Base-by-base conservation (phyloP, 2,888 invertebrate species). In the Smittia aterrima region DNA sequence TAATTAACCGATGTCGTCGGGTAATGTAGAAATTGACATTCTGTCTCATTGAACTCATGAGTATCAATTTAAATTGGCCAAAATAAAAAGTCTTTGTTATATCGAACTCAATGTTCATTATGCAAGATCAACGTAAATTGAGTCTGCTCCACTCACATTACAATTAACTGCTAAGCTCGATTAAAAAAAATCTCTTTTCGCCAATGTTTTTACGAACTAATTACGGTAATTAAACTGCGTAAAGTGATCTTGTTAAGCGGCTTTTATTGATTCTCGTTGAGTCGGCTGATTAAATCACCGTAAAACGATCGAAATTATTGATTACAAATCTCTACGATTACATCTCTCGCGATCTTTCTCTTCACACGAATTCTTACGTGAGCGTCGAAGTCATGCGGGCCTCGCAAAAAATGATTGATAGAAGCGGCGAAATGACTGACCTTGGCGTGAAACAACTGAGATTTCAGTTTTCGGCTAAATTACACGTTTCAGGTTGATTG, bases 201-300 rank as follows among this genome's bases (percentile, higher is more conserved):
- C n/a, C 53, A 13, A 47, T 18, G 18, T 47, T 32, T 32, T 6
- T 6, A 9, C 32, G 32, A 3, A 32, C 32, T 32, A 32, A 32
- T 32, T 47, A n/a, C 18, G 53, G 53, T 16, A 47, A 47, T 47
- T 47, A 47, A 47, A 47, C 18, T 47, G 53, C 53, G 53, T 47
- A 47, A 47, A 47, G 18, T 47, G 53, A 47, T 47, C 53, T 16
- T 47, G 18, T 47, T 47, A 47, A n/a, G 53, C 18, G 11, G 53
- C 53, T 2, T 18, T 47, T 47, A 16, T 47, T 16, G 7, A 13
- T 9, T 47, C n/a, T 47, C 32, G 9, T 32, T 32, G 32, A 32
- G 32, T 6, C 32, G 3, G 32, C 32, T 32, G 32, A 32, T 32
- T 32, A 32, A 32, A 32, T 32, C 32, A 32, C 32, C 3, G 32